phyloP scores from a whole-genome alignment of 2,797 vertebrate species.

The Hybognathus amarus region DNA sequence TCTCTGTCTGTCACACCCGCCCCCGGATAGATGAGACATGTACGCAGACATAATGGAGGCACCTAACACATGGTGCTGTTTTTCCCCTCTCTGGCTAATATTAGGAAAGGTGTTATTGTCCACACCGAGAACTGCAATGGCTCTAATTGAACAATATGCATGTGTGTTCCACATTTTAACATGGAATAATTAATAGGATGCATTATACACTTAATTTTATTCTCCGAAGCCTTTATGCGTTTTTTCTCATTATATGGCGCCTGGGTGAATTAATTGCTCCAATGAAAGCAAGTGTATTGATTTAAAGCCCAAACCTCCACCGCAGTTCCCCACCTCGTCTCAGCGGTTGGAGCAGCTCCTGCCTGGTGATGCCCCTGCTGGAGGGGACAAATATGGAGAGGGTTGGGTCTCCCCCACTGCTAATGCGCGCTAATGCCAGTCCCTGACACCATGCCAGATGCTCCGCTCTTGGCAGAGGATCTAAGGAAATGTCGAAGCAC shows the following conservation, averaged over 20 bases:
- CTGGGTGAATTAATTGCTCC: constrained; percentile 19
- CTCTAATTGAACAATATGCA: constrained; percentile 32
- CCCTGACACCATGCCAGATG: constrained; percentile 65
- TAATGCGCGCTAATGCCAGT: constrained; percentile 65
- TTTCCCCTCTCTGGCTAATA: constrained; percentile 36
- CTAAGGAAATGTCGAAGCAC: constrained; percentile 57
- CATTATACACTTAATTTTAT: constrained; percentile 16
- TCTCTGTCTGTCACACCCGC: constrained; percentile 57
- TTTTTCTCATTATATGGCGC: constrained; percentile 23
- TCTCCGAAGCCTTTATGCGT: background rate
- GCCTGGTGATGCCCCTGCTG: constrained; percentile 62
- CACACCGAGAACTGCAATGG: constrained; percentile 15
- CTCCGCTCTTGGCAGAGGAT: constrained; percentile 63
- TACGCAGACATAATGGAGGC: constrained; percentile 53
- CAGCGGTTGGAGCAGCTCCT: constrained; percentile 55
- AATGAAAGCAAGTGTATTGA: constrained; percentile 43
- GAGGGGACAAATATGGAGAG: constrained; percentile 65
- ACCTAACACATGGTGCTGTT: constrained; percentile 56
- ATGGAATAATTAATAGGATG: constrained; percentile 32
- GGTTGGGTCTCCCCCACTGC: constrained; percentile 59
- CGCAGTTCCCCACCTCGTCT: constrained; percentile 47
- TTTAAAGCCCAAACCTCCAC: constrained; percentile 51
- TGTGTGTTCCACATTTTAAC: constrained; percentile 9
- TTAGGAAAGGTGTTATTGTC: constrained; percentile 18
- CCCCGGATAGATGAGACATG: constrained; percentile 31